Evolutionary conservation across 2,888 invertebrate genomes (phyloP), one percentile per base, ranked within the genome.

Genomic region (Crocallis elinguaria): DNA sequence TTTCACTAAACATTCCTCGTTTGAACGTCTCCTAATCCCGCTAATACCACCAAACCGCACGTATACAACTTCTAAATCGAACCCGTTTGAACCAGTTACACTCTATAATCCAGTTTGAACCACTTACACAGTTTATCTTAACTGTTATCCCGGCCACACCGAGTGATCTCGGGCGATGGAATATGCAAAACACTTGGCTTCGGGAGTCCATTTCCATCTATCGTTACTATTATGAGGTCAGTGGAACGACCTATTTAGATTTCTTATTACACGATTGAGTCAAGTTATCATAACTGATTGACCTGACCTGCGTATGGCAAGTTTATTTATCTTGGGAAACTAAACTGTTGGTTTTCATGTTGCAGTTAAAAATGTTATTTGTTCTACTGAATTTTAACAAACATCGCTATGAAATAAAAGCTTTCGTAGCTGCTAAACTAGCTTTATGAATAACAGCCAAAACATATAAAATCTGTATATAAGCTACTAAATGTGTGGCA

Each of bases 11-110:
- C 72, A 77, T 74, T 73, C 66, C 66, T 57, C 66, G 69, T 73
- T 75, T 69, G 70, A 68, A 69, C 72, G 66, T 67, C 64, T 57
- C 62, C 33, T 78, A 77, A 79, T 73, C 73, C 70, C 62, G 58
- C 70, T 79, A 77, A 78, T 78, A 75, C 77, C 69, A 66, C 66
- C 69, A 68, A 76, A 77, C 77, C 77, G 66, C 79, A 77, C 71
- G 71, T 64, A 74, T 69, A 69, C 66, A 71, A 73, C 68, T 74
- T 67, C 67, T 67, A 69, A 73, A 77, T 76, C 68, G 73, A 69
- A 70, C 64, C 65, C 53, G 57, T 45, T 45, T 29, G 23, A 43
- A 17, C 23, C 13, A 37, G 30, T 57, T 61, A 64, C 62, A 64
- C 61, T 62, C 66, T 63, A 62, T 66, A 67, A 66, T 69, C 61